A percentile compares a stretch with the other conserved stretches of the same genome.
Conservation (phyloP, 2,113 vertebrate genomes). For the Eurypyga helias region DNA sequence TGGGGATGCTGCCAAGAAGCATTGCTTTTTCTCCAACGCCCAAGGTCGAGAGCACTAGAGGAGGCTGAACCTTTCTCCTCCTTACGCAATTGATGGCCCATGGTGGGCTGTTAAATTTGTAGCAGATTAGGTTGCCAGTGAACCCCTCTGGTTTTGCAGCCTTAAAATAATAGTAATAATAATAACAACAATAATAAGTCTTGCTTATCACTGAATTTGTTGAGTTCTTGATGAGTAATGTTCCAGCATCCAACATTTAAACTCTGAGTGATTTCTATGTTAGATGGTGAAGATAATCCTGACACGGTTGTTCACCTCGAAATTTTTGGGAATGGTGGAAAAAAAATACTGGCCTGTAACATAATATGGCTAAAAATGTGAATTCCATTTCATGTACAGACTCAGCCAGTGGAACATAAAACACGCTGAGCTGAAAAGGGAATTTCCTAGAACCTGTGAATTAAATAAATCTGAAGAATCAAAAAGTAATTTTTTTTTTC, state of each 20-base stretch:
- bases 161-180: not conserved
- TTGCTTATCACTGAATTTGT: not conserved
- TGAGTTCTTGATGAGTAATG: not conserved
- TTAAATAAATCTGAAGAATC: not conserved
- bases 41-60: not conserved
- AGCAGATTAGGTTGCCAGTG: not conserved
- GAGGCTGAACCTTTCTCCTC: not conserved
- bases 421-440: not conserved
- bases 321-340: not conserved
- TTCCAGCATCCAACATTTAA: not conserved
- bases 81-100: not conserved
- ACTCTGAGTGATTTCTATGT: not conserved
- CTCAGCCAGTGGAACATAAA: not conserved
- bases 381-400: not conserved
- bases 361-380: not conserved
- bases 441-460: not conserved
- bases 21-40: not conserved
- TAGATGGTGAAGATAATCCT: not conserved
- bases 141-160: not conserved
- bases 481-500: not conserved
- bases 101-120: not conserved
- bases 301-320: not conserved
- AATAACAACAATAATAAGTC: not conserved
- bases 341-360: not conserved
- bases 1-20: not conserved